These are phyloP conservation scores for Carlito syrichta DNA, from an alignment of 2,113 vertebrate genomes.

Conservation along the genomic window DNA sequence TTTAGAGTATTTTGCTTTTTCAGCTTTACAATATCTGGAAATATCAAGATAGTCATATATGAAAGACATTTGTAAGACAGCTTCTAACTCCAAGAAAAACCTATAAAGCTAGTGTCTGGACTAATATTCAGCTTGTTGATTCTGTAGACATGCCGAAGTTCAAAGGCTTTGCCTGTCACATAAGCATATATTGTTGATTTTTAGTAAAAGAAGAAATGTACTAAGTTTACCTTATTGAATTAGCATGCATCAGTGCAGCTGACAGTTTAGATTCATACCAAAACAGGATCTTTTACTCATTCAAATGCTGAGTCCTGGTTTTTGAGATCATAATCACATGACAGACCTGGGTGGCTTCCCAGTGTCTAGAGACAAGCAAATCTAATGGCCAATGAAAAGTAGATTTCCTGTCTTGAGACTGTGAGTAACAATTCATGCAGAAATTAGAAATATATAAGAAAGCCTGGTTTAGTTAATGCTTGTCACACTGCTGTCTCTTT, in stretches of 20 bases:
- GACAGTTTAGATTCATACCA: slow-evolving; percentile 37
- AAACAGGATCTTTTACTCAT: slow-evolving; percentile 58
- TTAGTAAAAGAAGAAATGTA: slow-evolving; percentile 19
- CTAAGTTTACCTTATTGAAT: neutral
- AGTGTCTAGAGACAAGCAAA: slow-evolving; percentile 50
- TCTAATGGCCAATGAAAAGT: neutral
- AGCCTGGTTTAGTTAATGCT: neutral
- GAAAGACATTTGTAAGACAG: neutral
- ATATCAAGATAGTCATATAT: neutral
- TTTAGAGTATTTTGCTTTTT: slow-evolving; percentile 45
- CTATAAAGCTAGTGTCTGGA: neutral
- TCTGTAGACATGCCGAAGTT: neutral
- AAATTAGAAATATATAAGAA: slow-evolving; percentile 29
- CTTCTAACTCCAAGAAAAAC: neutral
- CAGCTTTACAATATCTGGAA: neutral
- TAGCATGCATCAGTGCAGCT: slow-evolving; percentile 32
- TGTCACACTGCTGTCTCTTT: slow-evolving; percentile 28
- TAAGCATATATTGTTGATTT: neutral
- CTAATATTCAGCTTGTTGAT: slow-evolving; percentile 20
- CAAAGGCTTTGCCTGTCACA: slow-evolving; percentile 13
- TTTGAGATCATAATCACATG: slow-evolving; percentile 16
- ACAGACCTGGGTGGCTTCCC: slow-evolving; percentile 40
- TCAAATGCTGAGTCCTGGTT: slow-evolving; percentile 44
- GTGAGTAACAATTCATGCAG: slow-evolving; percentile 22
- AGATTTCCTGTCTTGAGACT: neutral